A percentile compares a stretch with the other conserved stretches of the same genome.
phyloP scores from a whole-genome alignment of 2,888 invertebrate genomes.

The Heliconius ismenius region DNA sequence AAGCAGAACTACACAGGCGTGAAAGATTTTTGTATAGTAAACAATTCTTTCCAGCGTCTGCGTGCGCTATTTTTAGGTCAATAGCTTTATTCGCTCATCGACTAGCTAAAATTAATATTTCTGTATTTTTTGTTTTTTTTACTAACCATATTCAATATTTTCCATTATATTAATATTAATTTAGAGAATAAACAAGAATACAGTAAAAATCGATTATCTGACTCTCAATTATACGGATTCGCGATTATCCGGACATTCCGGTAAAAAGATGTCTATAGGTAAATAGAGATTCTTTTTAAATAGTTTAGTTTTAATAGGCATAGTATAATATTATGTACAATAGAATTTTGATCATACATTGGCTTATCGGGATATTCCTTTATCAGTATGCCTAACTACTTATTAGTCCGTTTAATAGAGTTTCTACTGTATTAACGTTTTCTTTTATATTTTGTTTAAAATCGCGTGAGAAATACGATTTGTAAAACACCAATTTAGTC shows the following conservation, averaged over 20 bases:
- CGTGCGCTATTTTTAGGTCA: slow-evolving; percentile 72
- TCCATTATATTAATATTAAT: neutral
- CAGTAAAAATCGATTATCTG: no score
- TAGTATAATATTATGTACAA: no score
- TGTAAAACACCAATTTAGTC: neutral
- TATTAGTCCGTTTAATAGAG: no score
- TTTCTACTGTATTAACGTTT: no score
- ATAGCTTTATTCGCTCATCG: slow-evolving; percentile 56
- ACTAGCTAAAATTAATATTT: slow-evolving; percentile 9
- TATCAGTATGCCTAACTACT: no score
- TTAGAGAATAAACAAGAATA: neutral
- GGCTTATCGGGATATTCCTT: no score
- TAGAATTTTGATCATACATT: no score
- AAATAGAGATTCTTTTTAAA: no score
- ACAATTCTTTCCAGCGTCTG: slow-evolving; percentile 61
- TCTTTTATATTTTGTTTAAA: neutral
- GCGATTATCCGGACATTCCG: no score
- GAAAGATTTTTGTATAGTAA: slow-evolving; percentile 57
- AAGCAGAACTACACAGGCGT: slow-evolving; percentile 45
- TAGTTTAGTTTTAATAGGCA: no score
- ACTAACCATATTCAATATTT: slow-evolving; percentile 10
- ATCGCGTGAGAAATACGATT: neutral
- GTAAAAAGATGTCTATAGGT: no score
- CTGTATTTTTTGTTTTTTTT: slow-evolving; percentile 12
- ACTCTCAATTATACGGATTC: no score